A percentile compares a stretch with the other conserved stretches of the same genome.
These are phyloP conservation scores for Mongoloraphidia duomilia DNA, from an alignment of 2,888 invertebrate genomes.

Conservation along the genomic window DNA sequence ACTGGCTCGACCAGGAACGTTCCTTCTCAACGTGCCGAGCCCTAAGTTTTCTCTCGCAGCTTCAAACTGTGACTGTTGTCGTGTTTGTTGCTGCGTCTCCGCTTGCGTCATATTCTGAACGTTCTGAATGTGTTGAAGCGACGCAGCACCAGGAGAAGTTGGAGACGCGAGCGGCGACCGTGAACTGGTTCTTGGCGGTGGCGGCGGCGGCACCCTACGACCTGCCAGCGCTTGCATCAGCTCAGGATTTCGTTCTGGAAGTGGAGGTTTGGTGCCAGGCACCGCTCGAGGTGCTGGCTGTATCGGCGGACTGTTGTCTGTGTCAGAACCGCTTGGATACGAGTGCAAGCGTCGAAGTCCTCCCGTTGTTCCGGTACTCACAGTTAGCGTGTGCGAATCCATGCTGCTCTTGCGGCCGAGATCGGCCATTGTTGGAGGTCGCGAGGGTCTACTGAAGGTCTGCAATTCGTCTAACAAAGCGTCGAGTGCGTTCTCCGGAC, in stretches of 20 bases:
- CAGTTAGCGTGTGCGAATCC: slow-evolving; percentile 33
- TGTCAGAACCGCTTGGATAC: slow-evolving; percentile 75
- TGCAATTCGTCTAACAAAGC: slow-evolving; percentile 88
- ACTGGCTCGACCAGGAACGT: slow-evolving; percentile 14
- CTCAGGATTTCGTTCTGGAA: slow-evolving; percentile 70
- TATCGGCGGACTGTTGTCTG: slow-evolving; percentile 61
- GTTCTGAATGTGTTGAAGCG: slow-evolving; percentile 29
- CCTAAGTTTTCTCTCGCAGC: slow-evolving; percentile 30
- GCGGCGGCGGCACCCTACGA: slow-evolving; percentile 75
- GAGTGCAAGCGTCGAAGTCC: slow-evolving; percentile 65
- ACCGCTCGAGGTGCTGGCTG: slow-evolving; percentile 32
- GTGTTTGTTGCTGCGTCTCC: slow-evolving; percentile 19
- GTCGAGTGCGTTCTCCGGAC: slow-evolving; percentile 94
- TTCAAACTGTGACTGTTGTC: slow-evolving; percentile 27
- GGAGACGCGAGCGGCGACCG: slow-evolving; percentile 79
- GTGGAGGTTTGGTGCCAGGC: slow-evolving; percentile 56
- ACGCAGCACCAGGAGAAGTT: slow-evolving; percentile 47
- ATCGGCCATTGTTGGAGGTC: slow-evolving; percentile 34
- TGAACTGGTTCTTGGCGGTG: slow-evolving; percentile 81
- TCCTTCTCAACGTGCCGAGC: slow-evolving; percentile 29
- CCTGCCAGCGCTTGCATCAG: slow-evolving; percentile 55
- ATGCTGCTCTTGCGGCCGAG: slow-evolving; percentile 39
- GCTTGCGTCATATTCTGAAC: slow-evolving; percentile 26
- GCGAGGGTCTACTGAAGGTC: slow-evolving; percentile 64
- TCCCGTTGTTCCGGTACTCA: slow-evolving; percentile 30